phyloP scores from a whole-genome alignment of 2,888 invertebrate species.

The Caenorhabditis becei region DNA sequence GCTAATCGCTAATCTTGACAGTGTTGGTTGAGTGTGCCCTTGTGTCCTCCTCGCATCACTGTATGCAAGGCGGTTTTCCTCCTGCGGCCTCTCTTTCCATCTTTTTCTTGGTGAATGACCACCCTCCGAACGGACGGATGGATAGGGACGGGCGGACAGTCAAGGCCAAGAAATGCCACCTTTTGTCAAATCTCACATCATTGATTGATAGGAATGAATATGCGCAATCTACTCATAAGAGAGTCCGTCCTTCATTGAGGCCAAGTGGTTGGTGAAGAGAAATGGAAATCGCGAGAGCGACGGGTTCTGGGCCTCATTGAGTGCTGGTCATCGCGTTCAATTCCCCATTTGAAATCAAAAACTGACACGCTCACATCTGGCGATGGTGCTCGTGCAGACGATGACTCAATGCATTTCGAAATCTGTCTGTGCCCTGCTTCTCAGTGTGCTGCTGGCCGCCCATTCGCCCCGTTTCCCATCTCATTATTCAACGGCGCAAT shows the following conservation, averaged over 20 bases:
- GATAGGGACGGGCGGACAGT: constrained; percentile 41
- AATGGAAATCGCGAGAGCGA: constrained; percentile 3
- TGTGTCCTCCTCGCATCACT: constrained; percentile 58
- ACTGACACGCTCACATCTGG: constrained; percentile 60
- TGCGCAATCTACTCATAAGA: constrained; percentile 54
- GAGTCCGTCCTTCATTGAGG: constrained; percentile 30
- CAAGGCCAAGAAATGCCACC: constrained; percentile 64
- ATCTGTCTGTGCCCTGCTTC: constrained; percentile 47
- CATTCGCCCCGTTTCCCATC: constrained; percentile 50
- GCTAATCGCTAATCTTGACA: constrained; percentile 64
- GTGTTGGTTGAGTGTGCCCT: constrained; percentile 61
- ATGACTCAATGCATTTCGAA: constrained; percentile 61
- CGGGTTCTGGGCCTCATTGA: constrained; percentile 4
- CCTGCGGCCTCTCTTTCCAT: constrained; percentile 21
- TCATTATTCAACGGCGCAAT: constrained; percentile 60
- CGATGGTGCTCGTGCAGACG: constrained; percentile 43
- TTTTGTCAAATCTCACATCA: constrained; percentile 56
- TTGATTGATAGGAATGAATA: constrained; percentile 62
- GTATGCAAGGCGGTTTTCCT: constrained; percentile 46
- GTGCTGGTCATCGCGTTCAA: constrained; percentile 20
- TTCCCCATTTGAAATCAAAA: constrained; percentile 43
- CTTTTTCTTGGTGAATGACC: constrained; percentile 40
- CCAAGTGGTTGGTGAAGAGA: constrained; percentile 34
- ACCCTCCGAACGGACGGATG: constrained; percentile 53
- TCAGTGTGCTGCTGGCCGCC: constrained; percentile 36